Base-by-base conservation (phyloP, 2,797 vertebrate genomes). In the Mionectes olivaceus region DNA sequence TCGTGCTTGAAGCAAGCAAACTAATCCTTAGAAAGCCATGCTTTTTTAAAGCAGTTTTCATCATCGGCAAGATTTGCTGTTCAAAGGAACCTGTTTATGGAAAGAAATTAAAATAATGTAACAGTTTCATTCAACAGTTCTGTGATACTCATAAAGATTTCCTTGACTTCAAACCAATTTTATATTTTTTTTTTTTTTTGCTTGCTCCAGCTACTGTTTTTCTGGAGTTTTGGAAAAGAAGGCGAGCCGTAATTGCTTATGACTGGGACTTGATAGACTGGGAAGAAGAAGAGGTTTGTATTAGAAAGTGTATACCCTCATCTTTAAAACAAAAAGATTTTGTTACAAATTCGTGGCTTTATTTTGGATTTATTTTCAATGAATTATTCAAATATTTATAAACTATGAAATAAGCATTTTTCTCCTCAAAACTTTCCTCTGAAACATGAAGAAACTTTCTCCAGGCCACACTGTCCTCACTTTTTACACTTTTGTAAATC, bases 251-350 rank as follows among this genome's bases (percentile, higher is more conserved):
- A 60, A 98, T 99, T 57, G 99, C 99, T 28, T 99, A 99, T 69
- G 99, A 99, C 96, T 99, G 99, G 99, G 99, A 99, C 96, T 98
- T 99, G 88, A 98, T 99, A 61, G 99, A 99, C 97, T 99, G 99
- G 99, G 99, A 99, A 96, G 99, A 99, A 96, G 99, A 99, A 76
- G 99, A 99, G 99, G 99, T 99, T 83, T 94, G 97, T 98, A 95
- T 95, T 24, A 46, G 88, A 63, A 55, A 57, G 37, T 12, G 10
- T 71, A 32, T 3, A 69, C 25, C 11, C 53, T 88, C 22, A 53
- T 63, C 28, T 88, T 73, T 73, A 53, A 56, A 53, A 25, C 13
- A 56, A 39, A 81, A 63, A 63, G 4, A 19, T 52, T 56, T 76
- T 37, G 10, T 39, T 82, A 28, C 57, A 90, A 79, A 64, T 37